Conservation (phyloP, 2,888 invertebrate genomes). For the Stramonita haemastoma region DNA sequence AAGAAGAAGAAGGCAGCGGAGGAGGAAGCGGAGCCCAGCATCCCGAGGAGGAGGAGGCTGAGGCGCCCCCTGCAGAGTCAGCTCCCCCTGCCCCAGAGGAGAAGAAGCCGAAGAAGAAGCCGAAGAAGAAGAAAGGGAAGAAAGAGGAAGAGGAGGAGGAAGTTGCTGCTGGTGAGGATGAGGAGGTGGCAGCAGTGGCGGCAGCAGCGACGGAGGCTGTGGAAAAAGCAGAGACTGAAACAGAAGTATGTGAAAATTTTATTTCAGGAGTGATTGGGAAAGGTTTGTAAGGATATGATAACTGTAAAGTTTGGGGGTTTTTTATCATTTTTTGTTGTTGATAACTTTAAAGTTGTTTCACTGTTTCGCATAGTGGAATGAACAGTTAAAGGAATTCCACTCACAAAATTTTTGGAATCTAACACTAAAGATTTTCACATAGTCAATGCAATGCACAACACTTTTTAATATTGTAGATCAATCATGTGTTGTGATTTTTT, state of each 20-base stretch:
- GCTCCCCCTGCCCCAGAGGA: constrained; percentile 51
- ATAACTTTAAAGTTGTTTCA: no score
- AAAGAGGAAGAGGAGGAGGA: constrained; percentile 30
- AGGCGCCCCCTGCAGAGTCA: constrained; percentile 46
- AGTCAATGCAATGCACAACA: no score
- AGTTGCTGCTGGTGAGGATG: neutral
- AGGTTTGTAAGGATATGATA: no score
- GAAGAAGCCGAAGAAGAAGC: constrained; percentile 55
- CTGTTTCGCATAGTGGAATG: no score
- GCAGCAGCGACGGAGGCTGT: neutral
- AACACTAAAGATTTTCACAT: no score
- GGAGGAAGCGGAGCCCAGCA: constrained; percentile 49
- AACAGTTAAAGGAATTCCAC: no score
- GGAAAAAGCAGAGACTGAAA: neutral
- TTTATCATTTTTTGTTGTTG: no score
- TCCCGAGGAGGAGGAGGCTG: constrained; percentile 38
- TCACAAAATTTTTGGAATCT: no score
- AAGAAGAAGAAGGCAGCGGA: constrained; percentile 47
- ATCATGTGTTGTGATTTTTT: no score
- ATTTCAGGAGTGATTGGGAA: no score
- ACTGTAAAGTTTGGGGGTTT: no score
- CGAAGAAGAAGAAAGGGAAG: constrained; percentile 51
- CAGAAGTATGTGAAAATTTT: neutral
- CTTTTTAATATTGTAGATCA: no score
- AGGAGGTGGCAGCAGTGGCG: constrained; percentile 38